Evolutionary conservation across 2,113 vertebrate species (phyloP), one percentile per base, ranked within the genome.

Genomic region (Machaerirhynchus nigripectus): DNA sequence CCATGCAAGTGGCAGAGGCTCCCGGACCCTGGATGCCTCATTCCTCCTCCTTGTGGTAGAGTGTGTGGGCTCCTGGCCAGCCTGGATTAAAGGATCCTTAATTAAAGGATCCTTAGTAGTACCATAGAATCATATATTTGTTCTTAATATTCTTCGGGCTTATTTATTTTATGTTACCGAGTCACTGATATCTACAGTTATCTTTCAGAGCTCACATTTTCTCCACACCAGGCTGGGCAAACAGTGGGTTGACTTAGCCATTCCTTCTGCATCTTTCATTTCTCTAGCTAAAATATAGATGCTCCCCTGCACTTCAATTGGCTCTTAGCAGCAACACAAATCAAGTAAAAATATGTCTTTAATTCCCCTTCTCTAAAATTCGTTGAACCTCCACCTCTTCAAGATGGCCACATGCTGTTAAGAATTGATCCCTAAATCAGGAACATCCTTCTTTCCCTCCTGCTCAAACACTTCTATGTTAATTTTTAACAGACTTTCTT

Each of bases 81-180:
- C 37, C n/a, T 28, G 23, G 33, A n/a, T 86, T 64, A 96, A 88
- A 95, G 21, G 55, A 73, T 85, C 86, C 52, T 82, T 52, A 13
- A 39, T 75, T 67, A 96, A 91, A 96, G 17, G 57, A 75, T 87
- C 65, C 53, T 82, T 52, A 20, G 9, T 33, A 76, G 64, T 55
- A 23, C 22, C 22, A 37, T 3, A 69, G 40, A 61, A 42, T 69
- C 44, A 28, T 47, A 63, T 75, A 60, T 55, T 89, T 93, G 78
- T 74, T 79, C 60, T 57, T 42, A 52, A 53, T n/a, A 57, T 24
- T 88, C 94, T 90, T 49, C 47, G 71, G 55, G 40, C 26, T 95
- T 91, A 88, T 84, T 91, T 86, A 90, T 93, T 94, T 95, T 81
- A 84, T 50, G 44, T 65, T 80, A 69, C 16, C 84, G 13, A 52